These are phyloP conservation scores for Drosophila sechellia DNA, from an alignment of 1,140 invertebrate genomes.

Conservation along the genomic window DNA sequence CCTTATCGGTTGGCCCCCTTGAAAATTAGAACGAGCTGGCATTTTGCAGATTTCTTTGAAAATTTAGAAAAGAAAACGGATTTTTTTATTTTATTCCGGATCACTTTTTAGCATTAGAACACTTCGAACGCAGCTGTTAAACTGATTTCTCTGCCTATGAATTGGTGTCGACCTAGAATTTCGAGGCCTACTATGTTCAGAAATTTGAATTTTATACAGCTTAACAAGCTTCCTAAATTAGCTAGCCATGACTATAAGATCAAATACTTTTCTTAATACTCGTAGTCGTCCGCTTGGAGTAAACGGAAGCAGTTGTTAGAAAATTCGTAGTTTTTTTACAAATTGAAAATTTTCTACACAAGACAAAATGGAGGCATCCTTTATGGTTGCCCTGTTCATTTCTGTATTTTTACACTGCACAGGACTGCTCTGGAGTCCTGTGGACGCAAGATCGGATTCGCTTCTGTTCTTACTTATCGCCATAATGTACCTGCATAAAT, in stretches of 20 bases:
- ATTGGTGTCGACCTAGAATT: background rate
- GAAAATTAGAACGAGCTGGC: background rate
- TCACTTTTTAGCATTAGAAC: too few relatives aligned
- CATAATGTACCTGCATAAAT: slow-evolving; percentile 13
- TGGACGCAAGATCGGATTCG: slow-evolving; percentile 1
- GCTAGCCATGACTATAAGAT: background rate
- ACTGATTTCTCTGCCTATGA: background rate
- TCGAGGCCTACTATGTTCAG: background rate
- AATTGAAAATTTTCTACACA: slow-evolving; percentile 2
- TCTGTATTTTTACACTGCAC: slow-evolving; percentile 7
- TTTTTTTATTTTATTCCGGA: background rate
- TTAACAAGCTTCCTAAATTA: background rate
- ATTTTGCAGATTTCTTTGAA: background rate
- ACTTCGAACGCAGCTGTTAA: too few relatives aligned
- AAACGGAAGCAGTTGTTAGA: background rate
- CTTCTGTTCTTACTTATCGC: slow-evolving; percentile 8
- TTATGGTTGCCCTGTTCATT: background rate
- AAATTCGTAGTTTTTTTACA: slow-evolving; percentile 1
- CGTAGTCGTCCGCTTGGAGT: too few relatives aligned
- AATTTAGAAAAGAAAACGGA: too few relatives aligned
- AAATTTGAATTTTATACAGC: too few relatives aligned
- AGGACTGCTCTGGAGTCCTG: background rate
- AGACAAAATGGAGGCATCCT: slow-evolving; percentile 13
- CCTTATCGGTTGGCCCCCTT: background rate
- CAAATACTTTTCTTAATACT: background rate